Conservation (phyloP, 2,797 vertebrate genomes). For the Microhierax caerulescens region DNA sequence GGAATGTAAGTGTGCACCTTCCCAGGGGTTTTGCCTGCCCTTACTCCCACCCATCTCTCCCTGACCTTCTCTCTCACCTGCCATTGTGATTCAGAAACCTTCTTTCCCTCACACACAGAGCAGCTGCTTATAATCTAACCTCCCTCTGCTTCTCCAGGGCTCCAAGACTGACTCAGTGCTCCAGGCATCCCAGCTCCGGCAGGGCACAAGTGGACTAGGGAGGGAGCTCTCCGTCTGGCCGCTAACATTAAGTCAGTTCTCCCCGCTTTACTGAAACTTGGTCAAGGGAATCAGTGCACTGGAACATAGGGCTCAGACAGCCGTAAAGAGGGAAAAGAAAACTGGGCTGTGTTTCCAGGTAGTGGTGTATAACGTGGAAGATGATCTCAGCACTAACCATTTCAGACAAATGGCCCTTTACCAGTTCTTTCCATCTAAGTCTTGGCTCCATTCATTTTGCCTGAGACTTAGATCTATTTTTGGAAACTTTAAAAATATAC, state of each 20-base stretch:
- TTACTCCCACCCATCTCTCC: not conserved
- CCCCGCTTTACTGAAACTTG: not conserved
- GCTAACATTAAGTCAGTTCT: not conserved
- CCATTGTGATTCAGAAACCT: not conserved
- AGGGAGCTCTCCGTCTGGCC: not conserved
- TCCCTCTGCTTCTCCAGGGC: not conserved
- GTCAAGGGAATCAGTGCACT: not conserved
- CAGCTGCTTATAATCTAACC: not conserved
- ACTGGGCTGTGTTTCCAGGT: conserved; percentile 20
- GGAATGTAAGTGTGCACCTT: not conserved
- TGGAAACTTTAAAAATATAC: conserved; percentile 75
- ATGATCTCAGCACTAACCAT: conserved; percentile 55
- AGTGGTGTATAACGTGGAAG: not conserved
- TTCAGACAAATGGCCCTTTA: conserved; percentile 38
- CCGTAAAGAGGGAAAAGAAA: conserved; percentile 16
- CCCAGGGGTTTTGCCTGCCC: not conserved
- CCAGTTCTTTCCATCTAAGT: conserved; percentile 61
- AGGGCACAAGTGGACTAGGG: not conserved
- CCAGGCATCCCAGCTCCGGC: not conserved
- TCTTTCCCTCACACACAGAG: not conserved
- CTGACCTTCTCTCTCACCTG: not conserved
- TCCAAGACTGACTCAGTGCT: not conserved
- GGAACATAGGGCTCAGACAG: not conserved
- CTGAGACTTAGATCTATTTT: conserved; percentile 70
- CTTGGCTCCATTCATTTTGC: conserved; percentile 51